These are phyloP conservation scores for Ascaphus truei DNA, from an alignment of 2,113 vertebrate species.

Conservation along the genomic window DNA sequence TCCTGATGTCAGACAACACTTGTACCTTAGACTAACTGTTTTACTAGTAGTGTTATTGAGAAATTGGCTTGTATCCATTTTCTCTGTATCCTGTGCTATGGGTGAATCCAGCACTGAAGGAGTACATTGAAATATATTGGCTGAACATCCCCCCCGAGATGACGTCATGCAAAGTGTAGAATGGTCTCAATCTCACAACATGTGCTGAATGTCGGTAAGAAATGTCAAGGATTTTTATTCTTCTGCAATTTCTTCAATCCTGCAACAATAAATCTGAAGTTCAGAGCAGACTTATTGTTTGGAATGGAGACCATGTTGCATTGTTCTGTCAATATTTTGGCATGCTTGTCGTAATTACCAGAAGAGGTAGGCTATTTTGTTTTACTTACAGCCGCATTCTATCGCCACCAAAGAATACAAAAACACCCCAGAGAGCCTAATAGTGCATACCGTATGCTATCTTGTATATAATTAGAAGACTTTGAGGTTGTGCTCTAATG, in stretches of 20 bases:
- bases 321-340: background rate
- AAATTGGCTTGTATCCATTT: background rate
- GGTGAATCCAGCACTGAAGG: background rate
- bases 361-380: accelerated
- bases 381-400: background rate
- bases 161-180: background rate
- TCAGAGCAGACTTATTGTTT: background rate
- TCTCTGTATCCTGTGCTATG: background rate
- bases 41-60: too few species aligned
- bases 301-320: background rate
- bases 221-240: background rate
- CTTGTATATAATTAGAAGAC: background rate
- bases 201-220: background rate
- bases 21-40: too few species aligned
- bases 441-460: background rate
- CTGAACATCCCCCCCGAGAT: background rate
- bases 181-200: background rate
- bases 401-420: background rate
- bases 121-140: background rate
- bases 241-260: background rate
- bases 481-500: background rate
- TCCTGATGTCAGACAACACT: too few species aligned
- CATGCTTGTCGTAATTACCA: background rate
- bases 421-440: background rate
- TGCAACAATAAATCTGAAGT: too few species aligned